These are phyloP conservation scores for Alectoris magna DNA, from an alignment of 2,797 vertebrate species.

Conservation along the genomic window DNA sequence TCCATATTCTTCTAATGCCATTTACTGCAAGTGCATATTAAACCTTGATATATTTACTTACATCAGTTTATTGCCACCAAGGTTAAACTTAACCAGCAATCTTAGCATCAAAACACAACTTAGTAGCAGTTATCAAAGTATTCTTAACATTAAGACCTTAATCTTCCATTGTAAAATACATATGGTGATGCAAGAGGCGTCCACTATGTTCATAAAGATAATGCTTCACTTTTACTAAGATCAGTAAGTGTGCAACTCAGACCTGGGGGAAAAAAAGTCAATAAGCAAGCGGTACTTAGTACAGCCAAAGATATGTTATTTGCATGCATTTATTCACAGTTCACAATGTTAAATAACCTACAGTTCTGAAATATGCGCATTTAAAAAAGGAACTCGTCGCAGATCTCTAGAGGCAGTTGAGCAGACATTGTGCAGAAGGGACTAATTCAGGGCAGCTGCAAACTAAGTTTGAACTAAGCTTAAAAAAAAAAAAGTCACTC, in stretches of 20 bases:
- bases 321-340: conserved; percentile 78
- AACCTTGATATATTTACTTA: conserved; percentile 7
- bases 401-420: background rate
- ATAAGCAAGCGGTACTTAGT: conserved; percentile 58
- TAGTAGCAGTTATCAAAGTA: conserved; percentile 71
- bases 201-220: conserved; percentile 52
- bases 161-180: conserved; percentile 46
- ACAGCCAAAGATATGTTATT: conserved; percentile 42
- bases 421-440: conserved; percentile 11
- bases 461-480: background rate
- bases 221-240: conserved; percentile 56
- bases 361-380: conserved; percentile 61
- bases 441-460: conserved; percentile 57
- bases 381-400: conserved; percentile 54
- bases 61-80: conserved; percentile 20
- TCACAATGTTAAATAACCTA: conserved; percentile 64
- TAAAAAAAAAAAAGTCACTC: background rate
- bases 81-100: background rate
- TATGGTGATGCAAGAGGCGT: conserved; percentile 49
- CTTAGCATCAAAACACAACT: conserved; percentile 37
- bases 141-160: conserved; percentile 40
- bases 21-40: conserved; percentile 33
- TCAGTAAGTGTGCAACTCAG: conserved; percentile 55
- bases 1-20: conserved; percentile 26
- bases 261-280: conserved; percentile 35